Base-by-base conservation (phyloP, 1,140 invertebrate genomes). In the Lasioglossum baleicum region DNA sequence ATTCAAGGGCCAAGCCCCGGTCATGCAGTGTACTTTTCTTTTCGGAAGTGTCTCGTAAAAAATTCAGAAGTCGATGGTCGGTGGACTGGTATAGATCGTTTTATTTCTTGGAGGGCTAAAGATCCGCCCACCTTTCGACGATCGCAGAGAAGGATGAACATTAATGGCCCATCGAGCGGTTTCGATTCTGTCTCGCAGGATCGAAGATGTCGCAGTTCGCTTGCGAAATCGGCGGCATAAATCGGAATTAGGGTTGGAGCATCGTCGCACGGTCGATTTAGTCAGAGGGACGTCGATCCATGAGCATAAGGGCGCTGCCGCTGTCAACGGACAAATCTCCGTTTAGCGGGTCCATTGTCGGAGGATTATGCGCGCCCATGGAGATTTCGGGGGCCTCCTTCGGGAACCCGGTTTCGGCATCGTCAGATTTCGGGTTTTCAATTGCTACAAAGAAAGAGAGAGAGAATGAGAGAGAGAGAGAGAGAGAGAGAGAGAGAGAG, bases 281-380 rank as follows among this genome's bases (percentile, higher is more conserved):
- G 72, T 67, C 53, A 75, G 75, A 80, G 71, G 78, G 53, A 35
- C 40, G 76, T 79, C 75, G 75, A 78, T 64, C 60, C 31, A 7
- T 53, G 76, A 65, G 76, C 76, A 79, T 73, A 73, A 79, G 76
- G 76, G 53, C 63, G 63, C 78, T 35, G 35, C 1, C 78, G 53
- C 72, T 80, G 78, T 80, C 78, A 75, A 56, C 78, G 72, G 64
- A 75, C 78, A 80, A 80, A 80, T 80, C 78, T 80, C 78, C 72
- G 71, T 80, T 80, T 75, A 75, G 78, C 66, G 63, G 72, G 78
- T 64, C 78, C 78, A 80, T 80, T 80, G 78, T 80, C 78, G n/a
- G 72, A 42, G 78, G 78, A 80, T 80, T 80, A 80, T 73, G 78
- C 72, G 72, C 51, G 72, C 51, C 71, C 70, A 42, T 67, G 71